Evolutionary conservation across 92 coral and sea anemone genomes (phyloP).

Genomic region (Epizoanthus fatuus): DNA sequence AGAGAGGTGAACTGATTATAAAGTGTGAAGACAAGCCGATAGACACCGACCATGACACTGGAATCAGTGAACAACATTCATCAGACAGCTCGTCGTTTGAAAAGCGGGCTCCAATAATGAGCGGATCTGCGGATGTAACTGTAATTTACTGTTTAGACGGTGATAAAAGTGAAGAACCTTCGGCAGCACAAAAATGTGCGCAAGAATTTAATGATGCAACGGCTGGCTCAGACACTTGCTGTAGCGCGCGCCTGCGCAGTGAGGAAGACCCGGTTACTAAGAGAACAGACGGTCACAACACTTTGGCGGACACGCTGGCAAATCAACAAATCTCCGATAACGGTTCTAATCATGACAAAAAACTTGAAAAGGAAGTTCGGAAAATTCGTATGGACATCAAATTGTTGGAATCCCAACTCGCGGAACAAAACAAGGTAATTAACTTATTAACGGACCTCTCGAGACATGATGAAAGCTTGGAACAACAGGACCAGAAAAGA

Average conservation of each 20-base stretch:
- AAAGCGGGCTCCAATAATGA: not conserved
- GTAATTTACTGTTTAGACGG: not conserved
- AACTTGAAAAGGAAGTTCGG: not conserved
- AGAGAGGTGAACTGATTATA: not conserved
- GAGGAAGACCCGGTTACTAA: not conserved
- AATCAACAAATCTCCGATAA: not conserved
- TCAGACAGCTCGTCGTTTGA: conserved; percentile 70
- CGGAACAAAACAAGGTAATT: conserved; percentile 22
- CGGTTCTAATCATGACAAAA: not conserved
- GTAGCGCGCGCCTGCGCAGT: not conserved
- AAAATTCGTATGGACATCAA: conserved; percentile 12
- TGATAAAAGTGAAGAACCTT: not conserved
- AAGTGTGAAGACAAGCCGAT: conserved; percentile 29
- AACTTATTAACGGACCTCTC: not conserved
- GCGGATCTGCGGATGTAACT: not conserved
- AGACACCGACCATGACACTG: conserved; percentile 90
- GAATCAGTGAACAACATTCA: conserved; percentile 87
- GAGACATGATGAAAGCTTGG: conserved; percentile 14
- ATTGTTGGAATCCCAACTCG: conserved; percentile 4
- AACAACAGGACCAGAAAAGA: not conserved
- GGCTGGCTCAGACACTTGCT: not conserved
- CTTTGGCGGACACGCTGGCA: not conserved
- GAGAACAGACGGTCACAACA: not conserved
- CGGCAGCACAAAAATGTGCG: not conserved
- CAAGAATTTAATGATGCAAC: not conserved